Evolutionary conservation across 2,888 invertebrate genomes (phyloP), one percentile per base, ranked within the genome.

Genomic region (Stenolophus ochropezus): DNA sequence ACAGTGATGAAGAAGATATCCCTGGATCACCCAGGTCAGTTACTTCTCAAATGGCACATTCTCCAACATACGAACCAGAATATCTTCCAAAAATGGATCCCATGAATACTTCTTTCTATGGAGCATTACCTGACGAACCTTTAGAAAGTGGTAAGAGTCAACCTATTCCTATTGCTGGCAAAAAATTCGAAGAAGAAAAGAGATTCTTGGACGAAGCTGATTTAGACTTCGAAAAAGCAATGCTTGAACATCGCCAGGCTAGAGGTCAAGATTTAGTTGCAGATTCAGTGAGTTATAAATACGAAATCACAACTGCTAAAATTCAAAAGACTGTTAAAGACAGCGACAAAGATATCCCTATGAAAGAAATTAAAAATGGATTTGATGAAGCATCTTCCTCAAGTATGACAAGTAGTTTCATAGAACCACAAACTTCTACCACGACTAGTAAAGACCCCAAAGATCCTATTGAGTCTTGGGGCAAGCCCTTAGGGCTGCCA

Each of bases 401-500:
- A 42, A 42, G 11, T 4, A 89, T 89, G 89, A 87, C 87, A 4
- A 85, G 87, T 2, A 89, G 89, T 85, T 89, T 89, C 82, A 88
- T 88, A 71, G 89, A 89, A 74, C 49, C 16, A 4, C 25, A 47
- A n/a, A 61, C 56, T 42, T 74, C 18, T 16, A 69, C 71, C 11
- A 71, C 71, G 6, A 74, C 83, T 14, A 56, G 84, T 16, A 77
- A 82, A 47, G 81, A 83, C 49, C 84, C 84, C 76, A 91, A 92
- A 85, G 96, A 96, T 88, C 94, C 95, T 0, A 91, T 97, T 4
- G 94, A 94, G 85, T 91, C 92, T 56, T 98, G 98, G 98, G 98
- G 97, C 4, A 96, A 97, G 86, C 98, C 98, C 6, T 91, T 98
- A 85, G 96, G 97, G 33, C 90, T 98, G 21, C 97, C 97, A 0